Conservation (phyloP, 1,140 invertebrate genomes). For the Zaprionus africanus region DNA sequence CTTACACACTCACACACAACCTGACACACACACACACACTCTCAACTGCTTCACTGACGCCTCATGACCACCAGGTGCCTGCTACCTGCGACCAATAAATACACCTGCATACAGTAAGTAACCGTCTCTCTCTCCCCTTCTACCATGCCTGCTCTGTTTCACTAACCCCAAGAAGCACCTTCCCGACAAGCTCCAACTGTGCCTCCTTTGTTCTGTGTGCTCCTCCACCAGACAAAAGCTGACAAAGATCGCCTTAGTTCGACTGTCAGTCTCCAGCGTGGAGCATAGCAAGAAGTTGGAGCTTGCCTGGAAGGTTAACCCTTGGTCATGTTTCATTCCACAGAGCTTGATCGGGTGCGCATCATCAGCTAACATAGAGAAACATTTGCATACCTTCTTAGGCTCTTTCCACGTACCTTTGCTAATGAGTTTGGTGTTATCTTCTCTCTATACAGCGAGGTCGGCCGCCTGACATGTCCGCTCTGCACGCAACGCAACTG, state of each 20-base stretch:
- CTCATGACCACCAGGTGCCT: slow-evolving; percentile 85
- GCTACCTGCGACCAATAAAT: slow-evolving; percentile 87
- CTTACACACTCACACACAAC: slow-evolving; percentile 20
- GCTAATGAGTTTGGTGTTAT: slow-evolving; percentile 6
- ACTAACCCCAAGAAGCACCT: neutral
- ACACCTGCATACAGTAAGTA: slow-evolving; percentile 89
- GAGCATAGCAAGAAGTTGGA: slow-evolving; percentile 58
- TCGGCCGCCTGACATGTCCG: slow-evolving; percentile 90
- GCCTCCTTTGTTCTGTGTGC: slow-evolving; percentile 48
- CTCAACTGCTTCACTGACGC: slow-evolving; percentile 64
- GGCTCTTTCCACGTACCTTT: neutral
- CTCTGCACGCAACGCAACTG: slow-evolving; percentile 93
- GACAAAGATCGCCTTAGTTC: slow-evolving; percentile 7
- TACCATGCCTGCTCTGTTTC: slow-evolving; percentile 1
- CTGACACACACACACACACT: slow-evolving; percentile 45
- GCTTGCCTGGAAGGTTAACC: slow-evolving; percentile 17
- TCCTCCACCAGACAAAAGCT: slow-evolving; percentile 77
- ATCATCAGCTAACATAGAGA: slow-evolving; percentile 27
- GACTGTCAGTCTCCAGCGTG: slow-evolving; percentile 66
- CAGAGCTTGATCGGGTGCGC: neutral
- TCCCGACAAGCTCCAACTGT: slow-evolving; percentile 21
- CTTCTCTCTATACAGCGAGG: slow-evolving; percentile 86
- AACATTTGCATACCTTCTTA: slow-evolving; percentile 9
- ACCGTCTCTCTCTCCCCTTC: slow-evolving; percentile 4
- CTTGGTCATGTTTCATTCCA: neutral